These are phyloP conservation scores for Panthera uncia DNA, from an alignment of 2,113 vertebrate genomes.

Conservation along the genomic window DNA sequence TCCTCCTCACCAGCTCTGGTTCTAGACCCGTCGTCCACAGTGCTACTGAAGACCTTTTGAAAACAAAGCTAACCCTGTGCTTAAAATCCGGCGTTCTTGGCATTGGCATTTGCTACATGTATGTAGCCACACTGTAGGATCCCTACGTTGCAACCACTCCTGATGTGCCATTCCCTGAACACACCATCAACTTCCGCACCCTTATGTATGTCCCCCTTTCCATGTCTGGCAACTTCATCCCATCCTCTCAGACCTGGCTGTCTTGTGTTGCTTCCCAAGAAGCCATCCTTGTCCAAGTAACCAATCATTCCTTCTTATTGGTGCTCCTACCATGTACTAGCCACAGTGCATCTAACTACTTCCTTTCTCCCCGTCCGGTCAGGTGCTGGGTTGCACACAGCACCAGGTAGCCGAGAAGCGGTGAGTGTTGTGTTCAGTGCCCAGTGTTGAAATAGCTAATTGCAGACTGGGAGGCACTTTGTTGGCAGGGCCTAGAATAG, in stretches of 20 bases:
- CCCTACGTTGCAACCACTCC: neutral
- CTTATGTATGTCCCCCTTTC: neutral
- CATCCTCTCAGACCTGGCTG: neutral
- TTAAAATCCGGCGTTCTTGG: neutral
- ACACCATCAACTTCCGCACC: neutral
- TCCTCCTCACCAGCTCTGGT: neutral
- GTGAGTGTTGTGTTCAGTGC: neutral
- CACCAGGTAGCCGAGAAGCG: neutral
- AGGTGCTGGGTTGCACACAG: neutral
- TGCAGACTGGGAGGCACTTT: neutral
- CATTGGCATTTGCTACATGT: neutral
- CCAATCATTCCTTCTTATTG: neutral
- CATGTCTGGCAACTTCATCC: neutral
- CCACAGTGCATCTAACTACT: neutral
- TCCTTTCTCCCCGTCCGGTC: neutral
- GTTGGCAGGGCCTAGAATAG: neutral
- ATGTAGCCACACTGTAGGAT: neutral
- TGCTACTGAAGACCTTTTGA: neutral
- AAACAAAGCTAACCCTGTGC: neutral
- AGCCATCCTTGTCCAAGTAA: neutral
- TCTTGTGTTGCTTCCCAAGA: neutral
- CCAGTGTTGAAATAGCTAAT: neutral
- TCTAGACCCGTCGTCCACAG: rapidly evolving
- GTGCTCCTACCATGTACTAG: neutral
- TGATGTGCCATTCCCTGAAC: neutral